Base-by-base conservation (phyloP, 2,113 vertebrate species). In the Triplophysa dalaica region DNA sequence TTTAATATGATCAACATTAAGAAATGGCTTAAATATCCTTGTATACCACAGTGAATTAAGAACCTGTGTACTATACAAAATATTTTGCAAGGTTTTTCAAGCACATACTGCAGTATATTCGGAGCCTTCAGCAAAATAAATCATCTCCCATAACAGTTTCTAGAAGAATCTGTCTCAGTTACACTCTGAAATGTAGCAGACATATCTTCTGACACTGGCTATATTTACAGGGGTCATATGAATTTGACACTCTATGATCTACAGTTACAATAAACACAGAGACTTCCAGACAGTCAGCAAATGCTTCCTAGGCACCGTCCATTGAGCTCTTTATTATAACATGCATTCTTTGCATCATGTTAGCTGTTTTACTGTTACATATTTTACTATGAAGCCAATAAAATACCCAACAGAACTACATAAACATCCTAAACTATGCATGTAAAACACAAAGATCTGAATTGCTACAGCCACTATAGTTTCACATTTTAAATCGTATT, bases 161-260 rank as follows among this genome's bases (percentile, higher is more conserved):
- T 43, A 21, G 8, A 73, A 70, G 38, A 63, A 75, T 48, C 76
- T 78, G 22, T 76, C 54, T 76, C 19, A 58, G 52, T 82, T 74
- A 67, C 75, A 70, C 22, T 7, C 52, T 45, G 61, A 63, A 22
- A 62, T 9, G 45, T 8, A 60, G 22, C 76, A 48, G 68, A 78
- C 43, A 56, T 73, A 60, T 67, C 63, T 45, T 61, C 77, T 70
- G 70, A 79, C 77, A 79, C 43, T 38, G 16, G 16, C 56, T 83
- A 75, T 83, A 79, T 83, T 79, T 83, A 83, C 60, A 69, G 58
- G 29, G 60, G 52, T 60, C 79, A 75, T 75, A 81, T 79, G 81
- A 58, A 75, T 75, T 50, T 70, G 77, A 78, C 65, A 83, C 81
- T 68, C 54, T 29, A 29, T 69, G 77, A 11, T 12, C 56, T 56